These are phyloP conservation scores for Cettia cetti DNA, from an alignment of 2,113 vertebrate species.

Conservation along the genomic window DNA sequence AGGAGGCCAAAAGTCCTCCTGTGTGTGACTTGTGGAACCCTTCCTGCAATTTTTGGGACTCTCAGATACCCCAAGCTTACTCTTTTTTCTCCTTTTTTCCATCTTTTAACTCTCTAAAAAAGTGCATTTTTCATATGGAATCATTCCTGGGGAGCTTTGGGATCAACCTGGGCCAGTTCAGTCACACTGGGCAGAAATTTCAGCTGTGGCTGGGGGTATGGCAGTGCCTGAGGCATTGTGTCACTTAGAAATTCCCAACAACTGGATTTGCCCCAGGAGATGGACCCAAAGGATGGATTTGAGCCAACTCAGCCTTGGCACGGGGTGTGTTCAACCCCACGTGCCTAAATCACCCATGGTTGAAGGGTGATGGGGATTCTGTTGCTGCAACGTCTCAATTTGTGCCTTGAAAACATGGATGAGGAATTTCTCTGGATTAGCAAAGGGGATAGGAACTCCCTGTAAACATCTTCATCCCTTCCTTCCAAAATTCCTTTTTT, in stretches of 20 bases:
- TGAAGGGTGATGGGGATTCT: neutral
- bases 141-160: neutral
- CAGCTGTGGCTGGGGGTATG: rapidly evolving
- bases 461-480: neutral
- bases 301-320: neutral
- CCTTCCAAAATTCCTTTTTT: neutral
- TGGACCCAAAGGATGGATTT: neutral
- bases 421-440: neutral
- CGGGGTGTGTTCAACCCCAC: neutral
- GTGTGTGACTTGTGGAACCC: neutral
- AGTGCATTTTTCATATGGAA: neutral
- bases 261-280: neutral
- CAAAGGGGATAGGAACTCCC: neutral
- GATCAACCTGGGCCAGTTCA: neutral
- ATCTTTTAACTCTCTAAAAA: neutral
- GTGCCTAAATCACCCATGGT: rapidly evolving
- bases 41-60: neutral
- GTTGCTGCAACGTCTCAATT: neutral
- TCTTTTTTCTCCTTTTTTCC: neutral
- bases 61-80: neutral
- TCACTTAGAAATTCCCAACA: neutral
- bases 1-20: neutral
- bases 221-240: neutral
- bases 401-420: neutral
- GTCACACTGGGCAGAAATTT: rapidly evolving